Conservation (phyloP, 2,113 vertebrate genomes). For the Vicugna pacos region DNA sequence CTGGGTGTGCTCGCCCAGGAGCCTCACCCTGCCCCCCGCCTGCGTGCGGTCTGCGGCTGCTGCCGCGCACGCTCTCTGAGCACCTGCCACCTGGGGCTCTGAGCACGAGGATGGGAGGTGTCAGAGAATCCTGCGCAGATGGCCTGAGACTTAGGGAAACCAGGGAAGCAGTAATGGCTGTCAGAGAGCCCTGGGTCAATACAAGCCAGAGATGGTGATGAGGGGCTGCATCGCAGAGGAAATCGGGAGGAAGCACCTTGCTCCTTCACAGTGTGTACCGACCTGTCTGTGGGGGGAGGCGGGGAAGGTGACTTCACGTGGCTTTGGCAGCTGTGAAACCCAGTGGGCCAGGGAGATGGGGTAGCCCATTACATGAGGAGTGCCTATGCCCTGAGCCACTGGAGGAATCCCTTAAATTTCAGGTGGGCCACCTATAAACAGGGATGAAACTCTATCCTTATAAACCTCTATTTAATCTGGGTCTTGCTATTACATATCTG, state of each 20-base stretch:
- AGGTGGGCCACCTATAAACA: not conserved
- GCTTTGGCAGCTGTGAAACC: not conserved
- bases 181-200: not conserved
- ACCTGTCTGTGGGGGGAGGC: rapidly evolving
- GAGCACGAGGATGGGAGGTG: rapidly evolving
- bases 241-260: rapidly evolving
- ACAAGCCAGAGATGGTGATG: no score
- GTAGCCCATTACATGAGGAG: not conserved
- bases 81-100: not conserved
- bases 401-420: not conserved
- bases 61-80: rapidly evolving
- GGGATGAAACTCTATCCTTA: not conserved
- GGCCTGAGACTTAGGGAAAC: not conserved
- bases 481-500: not conserved
- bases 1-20: constrained; percentile 5
- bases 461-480: not conserved
- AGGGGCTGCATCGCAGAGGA: not conserved
- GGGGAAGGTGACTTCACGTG: rapidly evolving
- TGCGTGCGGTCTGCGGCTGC: rapidly evolving
- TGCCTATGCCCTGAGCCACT: rapidly evolving
- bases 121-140: not conserved
- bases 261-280: not conserved
- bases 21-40: not conserved
- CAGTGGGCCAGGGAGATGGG: not conserved
- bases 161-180: rapidly evolving